Percentiles rank a stretch among this genome's conserved stretches.
phyloP scores from a whole-genome alignment of 2,888 invertebrate genomes.

The Pharmacophagus antenor region DNA sequence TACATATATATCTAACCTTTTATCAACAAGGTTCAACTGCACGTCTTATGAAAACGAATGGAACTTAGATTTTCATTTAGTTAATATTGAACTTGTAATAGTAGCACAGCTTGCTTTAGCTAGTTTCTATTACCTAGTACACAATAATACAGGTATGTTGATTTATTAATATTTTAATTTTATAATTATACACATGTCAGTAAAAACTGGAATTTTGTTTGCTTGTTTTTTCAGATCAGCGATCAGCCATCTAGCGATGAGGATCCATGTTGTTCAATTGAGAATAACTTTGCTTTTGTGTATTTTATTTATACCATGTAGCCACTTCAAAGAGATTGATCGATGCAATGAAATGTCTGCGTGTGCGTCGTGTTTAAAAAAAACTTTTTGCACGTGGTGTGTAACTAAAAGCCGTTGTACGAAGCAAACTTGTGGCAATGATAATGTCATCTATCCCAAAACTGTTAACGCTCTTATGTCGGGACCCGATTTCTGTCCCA shows the following conservation, averaged over 20 bases:
- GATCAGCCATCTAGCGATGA: constrained; percentile 5
- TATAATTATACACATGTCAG: neutral
- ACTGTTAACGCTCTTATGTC: constrained; percentile 55
- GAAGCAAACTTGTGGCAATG: constrained; percentile 60
- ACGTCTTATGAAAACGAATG: constrained; percentile 6
- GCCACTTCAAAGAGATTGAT: constrained; percentile 31
- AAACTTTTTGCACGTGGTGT: constrained; percentile 60
- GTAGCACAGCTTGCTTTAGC: constrained; percentile 6
- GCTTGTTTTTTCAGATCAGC: neutral
- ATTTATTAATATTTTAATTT: neutral
- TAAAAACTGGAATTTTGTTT: neutral
- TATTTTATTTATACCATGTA: constrained; percentile 6
- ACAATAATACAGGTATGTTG: neutral
- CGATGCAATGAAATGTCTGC: constrained; percentile 42
- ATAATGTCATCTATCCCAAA: constrained; percentile 62
- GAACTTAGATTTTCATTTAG: neutral
- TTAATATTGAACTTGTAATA: constrained; percentile 8
- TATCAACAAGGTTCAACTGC: constrained; percentile 18
- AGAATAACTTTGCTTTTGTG: neutral
- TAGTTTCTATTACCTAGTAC: neutral
- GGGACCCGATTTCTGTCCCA: constrained; percentile 61
- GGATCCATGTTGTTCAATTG: neutral
- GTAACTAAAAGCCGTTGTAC: constrained; percentile 66
- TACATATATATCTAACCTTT: constrained; percentile 19
- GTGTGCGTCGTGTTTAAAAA: constrained; percentile 53